Conservation (phyloP, 2,113 vertebrate species). For the Myotis yumanensis region DNA sequence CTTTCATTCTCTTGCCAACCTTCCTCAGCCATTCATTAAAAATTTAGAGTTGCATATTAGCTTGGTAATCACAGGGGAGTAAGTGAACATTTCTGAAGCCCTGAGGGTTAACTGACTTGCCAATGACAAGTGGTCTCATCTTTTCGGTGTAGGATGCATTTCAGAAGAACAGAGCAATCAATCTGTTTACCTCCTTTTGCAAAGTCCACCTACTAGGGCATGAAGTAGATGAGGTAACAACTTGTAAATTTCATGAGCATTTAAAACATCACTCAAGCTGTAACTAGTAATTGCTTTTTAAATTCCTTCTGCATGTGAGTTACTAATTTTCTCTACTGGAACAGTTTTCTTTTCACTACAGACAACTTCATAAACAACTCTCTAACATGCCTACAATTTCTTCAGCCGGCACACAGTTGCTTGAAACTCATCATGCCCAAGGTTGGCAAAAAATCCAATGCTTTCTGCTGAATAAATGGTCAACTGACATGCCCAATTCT, state of each 20-base stretch:
- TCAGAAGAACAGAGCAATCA: background rate
- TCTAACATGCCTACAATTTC: background rate
- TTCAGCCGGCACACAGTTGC: background rate
- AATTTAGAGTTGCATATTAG: background rate
- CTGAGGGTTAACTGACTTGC: background rate
- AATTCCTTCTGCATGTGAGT: constrained; percentile 13
- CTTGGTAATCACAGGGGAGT: background rate
- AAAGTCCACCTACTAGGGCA: background rate
- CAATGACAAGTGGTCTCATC: background rate
- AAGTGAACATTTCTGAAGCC: constrained; percentile 1
- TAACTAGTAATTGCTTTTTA: background rate
- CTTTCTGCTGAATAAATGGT: background rate
- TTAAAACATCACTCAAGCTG: constrained; percentile 13
- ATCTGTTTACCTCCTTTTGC: background rate
- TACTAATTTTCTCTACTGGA: background rate
- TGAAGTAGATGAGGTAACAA: constrained; percentile 7
- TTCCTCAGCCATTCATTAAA: background rate
- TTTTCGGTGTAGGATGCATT: background rate
- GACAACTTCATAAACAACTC: constrained; percentile 30
- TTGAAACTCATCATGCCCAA: constrained; percentile 17
- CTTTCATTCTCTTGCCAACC: background rate
- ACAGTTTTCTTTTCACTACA: background rate
- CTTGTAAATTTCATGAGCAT: constrained; percentile 19
- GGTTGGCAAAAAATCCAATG: background rate
- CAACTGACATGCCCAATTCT: background rate